phyloP scores from a whole-genome alignment of 2,113 vertebrate species.

The Puma concolor region DNA sequence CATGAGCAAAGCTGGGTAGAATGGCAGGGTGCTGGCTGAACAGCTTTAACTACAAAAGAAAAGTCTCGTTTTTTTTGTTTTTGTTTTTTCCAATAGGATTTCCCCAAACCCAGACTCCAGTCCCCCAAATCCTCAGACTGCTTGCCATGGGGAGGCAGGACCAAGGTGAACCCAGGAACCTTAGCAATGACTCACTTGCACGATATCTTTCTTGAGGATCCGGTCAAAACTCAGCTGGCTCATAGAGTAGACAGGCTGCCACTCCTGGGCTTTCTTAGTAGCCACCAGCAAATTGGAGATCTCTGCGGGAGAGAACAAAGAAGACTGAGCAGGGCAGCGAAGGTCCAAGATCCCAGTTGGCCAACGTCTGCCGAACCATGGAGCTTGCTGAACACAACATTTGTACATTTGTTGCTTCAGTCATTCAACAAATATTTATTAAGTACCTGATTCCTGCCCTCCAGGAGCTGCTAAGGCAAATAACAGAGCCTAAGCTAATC shows the following conservation, averaged over 20 bases:
- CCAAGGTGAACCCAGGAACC: not conserved
- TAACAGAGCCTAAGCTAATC: not conserved
- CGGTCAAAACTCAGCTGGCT: conserved; percentile 95
- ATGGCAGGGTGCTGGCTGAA: not conserved
- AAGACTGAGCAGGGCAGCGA: not conserved
- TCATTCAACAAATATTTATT: not conserved
- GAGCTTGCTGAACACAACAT: not conserved
- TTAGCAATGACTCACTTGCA: conserved; percentile 86
- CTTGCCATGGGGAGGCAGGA: not conserved
- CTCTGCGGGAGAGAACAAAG: conserved; percentile 85
- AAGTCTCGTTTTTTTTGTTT: not conserved
- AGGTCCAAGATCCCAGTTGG: not conserved
- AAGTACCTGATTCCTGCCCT: not conserved
- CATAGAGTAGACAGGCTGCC: conserved; percentile 85
- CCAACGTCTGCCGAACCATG: not conserved
- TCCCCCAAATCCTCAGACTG: not conserved
- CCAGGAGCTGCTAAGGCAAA: not conserved
- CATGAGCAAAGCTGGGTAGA: not conserved
- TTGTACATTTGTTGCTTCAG: not conserved
- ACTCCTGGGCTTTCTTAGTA: conserved; percentile 91
- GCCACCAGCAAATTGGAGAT: conserved; percentile 96
- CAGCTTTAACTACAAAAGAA: not conserved
- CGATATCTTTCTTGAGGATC: conserved; percentile 95
- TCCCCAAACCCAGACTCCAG: not conserved
- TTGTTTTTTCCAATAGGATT: not conserved